These are phyloP conservation scores for Corydoras sp. DNA, from an alignment of 2,113 vertebrate species.

Conservation along the genomic window DNA sequence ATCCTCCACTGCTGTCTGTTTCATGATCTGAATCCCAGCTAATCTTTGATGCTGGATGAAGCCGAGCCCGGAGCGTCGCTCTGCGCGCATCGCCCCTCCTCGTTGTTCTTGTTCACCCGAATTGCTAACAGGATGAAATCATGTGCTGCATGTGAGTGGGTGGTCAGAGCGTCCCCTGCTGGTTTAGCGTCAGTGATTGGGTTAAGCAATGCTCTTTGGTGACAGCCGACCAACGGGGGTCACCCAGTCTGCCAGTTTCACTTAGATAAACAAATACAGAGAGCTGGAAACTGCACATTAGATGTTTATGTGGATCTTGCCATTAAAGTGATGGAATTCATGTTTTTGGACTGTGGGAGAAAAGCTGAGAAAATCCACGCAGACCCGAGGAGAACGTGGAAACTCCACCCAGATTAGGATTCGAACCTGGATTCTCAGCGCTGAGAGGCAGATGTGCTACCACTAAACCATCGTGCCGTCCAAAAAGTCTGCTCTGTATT, in stretches of 20 bases:
- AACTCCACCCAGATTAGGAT: too few species aligned
- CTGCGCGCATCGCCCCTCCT: slow-evolving; percentile 53
- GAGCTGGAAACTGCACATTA: not conserved
- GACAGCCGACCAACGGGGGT: slow-evolving; percentile 72
- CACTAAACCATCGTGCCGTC: too few species aligned
- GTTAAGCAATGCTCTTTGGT: slow-evolving; percentile 54
- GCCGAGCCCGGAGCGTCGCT: slow-evolving; percentile 48
- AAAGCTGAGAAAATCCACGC: too few species aligned
- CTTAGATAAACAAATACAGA: slow-evolving; percentile 49
- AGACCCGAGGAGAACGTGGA: too few species aligned
- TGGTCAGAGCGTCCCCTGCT: slow-evolving; percentile 71
- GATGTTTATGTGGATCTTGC: too few species aligned
- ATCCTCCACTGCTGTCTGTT: slow-evolving; percentile 13
- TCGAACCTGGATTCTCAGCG: too few species aligned
- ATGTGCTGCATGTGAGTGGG: slow-evolving; percentile 57
- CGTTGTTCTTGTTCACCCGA: slow-evolving; percentile 61
- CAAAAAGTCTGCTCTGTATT: too few species aligned
- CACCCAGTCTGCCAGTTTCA: slow-evolving; percentile 71
- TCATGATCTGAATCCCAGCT: slow-evolving; percentile 37
- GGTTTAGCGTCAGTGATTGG: slow-evolving; percentile 69
- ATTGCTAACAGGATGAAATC: slow-evolving; percentile 54
- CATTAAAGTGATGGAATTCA: too few species aligned
- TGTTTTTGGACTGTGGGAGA: too few species aligned
- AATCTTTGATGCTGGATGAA: slow-evolving; percentile 52
- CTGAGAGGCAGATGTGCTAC: too few species aligned